Percentiles rank a stretch among this genome's conserved stretches.
These are phyloP conservation scores for Machaerirhynchus nigripectus DNA, from an alignment of 2,113 vertebrate genomes.

Conservation along the genomic window DNA sequence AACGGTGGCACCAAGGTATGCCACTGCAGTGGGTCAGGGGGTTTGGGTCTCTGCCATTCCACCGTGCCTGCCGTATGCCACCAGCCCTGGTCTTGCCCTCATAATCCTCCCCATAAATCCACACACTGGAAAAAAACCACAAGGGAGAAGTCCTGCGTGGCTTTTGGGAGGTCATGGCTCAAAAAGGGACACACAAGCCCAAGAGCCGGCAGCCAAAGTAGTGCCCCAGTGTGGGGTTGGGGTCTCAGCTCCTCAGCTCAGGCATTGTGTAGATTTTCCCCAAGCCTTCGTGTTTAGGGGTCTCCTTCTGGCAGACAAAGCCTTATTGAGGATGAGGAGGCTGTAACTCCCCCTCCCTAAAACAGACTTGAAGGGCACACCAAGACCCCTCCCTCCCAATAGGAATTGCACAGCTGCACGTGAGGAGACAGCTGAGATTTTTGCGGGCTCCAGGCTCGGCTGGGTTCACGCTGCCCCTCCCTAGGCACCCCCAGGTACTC, in stretches of 20 bases:
- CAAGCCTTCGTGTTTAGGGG: background rate
- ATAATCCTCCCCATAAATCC: background rate
- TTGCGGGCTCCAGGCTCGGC: background rate
- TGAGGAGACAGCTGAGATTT: background rate
- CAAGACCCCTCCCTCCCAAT: background rate
- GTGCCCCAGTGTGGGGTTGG: fast-evolving
- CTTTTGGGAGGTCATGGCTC: background rate
- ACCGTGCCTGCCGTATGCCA: background rate
- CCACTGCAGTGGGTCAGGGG: background rate
- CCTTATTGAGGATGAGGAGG: background rate
- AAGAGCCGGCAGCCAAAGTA: background rate
- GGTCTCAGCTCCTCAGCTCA: background rate
- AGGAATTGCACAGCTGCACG: background rate
- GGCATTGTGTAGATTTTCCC: background rate
- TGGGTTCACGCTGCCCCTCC: fast-evolving
- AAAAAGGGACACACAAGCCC: background rate
- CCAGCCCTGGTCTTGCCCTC: background rate
- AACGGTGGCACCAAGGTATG: background rate
- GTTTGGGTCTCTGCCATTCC: background rate
- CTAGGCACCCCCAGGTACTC: too few relatives aligned
- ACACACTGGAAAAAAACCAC: background rate
- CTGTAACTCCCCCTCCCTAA: background rate
- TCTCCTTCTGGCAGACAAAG: background rate
- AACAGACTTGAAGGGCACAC: fast-evolving
- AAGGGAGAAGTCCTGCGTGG: background rate